These are phyloP conservation scores for Gambusia holbrooki DNA, from an alignment of 2,113 vertebrate species.

Conservation along the genomic window DNA sequence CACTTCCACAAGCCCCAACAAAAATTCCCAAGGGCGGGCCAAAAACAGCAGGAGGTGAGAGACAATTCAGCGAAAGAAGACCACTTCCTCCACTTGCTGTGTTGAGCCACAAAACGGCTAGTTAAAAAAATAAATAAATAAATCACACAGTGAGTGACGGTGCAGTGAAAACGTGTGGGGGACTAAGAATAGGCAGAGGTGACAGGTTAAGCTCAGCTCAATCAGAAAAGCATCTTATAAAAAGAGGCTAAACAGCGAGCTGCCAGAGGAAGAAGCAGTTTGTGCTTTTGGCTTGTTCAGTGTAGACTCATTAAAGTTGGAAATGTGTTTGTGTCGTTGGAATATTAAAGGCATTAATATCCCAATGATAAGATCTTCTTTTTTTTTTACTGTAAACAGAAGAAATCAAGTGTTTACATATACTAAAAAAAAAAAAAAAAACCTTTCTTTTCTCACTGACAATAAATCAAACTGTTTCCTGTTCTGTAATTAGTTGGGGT, in stretches of 20 bases:
- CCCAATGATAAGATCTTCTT: not conserved
- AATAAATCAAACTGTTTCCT: no score
- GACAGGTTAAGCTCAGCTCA: conserved; percentile 14
- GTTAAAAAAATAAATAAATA: not conserved
- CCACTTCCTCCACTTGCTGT: conserved; percentile 57
- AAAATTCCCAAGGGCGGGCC: conserved; percentile 32
- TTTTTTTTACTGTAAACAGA: not conserved
- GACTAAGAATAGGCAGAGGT: conserved; percentile 6
- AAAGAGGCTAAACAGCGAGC: conserved; percentile 32
- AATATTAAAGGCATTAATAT: conserved; percentile 43
- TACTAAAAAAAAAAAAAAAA: no score
- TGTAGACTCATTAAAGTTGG: conserved; percentile 8
- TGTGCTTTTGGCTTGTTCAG: conserved; percentile 4
- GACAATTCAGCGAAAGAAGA: conserved; percentile 8
- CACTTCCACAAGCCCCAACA: conserved; percentile 47
- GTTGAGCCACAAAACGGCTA: not conserved
- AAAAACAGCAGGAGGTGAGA: conserved; percentile 32
- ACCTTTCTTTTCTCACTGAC: no score
- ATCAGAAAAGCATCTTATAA: conserved; percentile 39
- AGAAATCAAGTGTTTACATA: no score
- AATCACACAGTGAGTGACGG: not conserved
- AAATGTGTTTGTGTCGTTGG: conserved; percentile 49
- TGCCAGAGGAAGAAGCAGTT: not conserved
- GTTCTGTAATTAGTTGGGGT: no score
- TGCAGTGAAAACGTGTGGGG: conserved; percentile 11